Base-by-base conservation (phyloP, 2,888 invertebrate genomes). In the Unio delphinus region DNA sequence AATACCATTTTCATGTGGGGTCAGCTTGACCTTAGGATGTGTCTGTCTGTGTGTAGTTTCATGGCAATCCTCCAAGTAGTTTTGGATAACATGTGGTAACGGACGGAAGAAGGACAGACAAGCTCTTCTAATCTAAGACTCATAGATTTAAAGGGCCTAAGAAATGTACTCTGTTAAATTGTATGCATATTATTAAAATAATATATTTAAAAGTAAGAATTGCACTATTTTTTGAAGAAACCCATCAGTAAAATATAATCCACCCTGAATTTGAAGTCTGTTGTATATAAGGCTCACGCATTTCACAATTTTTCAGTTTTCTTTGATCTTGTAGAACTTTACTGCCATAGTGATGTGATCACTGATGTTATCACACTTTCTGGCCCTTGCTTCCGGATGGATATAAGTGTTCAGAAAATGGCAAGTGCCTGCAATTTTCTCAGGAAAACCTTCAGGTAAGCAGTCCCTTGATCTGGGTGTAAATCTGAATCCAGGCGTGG, bases 401-500 rank as follows among this genome's bases (percentile, higher is more conserved):
- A 63, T 67, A 70, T 85, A 86, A n/a, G 70, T 75, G 17, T 85
- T 82, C 45, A 86, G 75, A 61, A 87, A 87, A 70, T 82, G 76
- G 26, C 84, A 80, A 4, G 83, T 79, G n/a, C 82, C 85, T 26
- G 72, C 72, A 54, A 79, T 74, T 45, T 76, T 65, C n/a, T 77
- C 75, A 18, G 86, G 85, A 72, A 84, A 86, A 8, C 87, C 87
- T 15, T 67, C 72, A 18, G 85, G 87, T 57, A 87, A 72, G 63
- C 78, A 74, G n/a, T 79, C 80, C 23, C 78, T 76, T 56, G 82
- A 68, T 64, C 87, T 73, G 1, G 83, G 80, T 8, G 82, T 82
- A 65, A 80, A 80, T 18, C 68, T 66, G 71, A 85, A 87, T 4
- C 86, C 85, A 0, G 81, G 80, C 26, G 81, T 77, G 18, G 69